Base-by-base conservation (phyloP, 92 coral and sea anemone species). In the Blastomussa wellsi region DNA sequence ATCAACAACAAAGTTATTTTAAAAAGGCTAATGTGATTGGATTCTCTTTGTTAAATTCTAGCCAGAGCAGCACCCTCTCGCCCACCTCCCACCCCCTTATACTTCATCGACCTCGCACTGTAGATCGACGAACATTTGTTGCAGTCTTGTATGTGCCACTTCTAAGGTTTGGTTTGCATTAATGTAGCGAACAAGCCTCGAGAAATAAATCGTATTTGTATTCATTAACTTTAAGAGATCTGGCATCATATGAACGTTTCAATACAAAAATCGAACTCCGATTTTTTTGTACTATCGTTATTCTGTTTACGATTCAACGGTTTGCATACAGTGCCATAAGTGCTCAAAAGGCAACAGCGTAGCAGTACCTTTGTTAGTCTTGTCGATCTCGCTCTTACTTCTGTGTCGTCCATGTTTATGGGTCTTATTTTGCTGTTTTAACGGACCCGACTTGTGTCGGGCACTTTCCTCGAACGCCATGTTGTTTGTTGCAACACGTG, bases 401-500 rank as follows among this genome's bases (percentile, higher is more conserved):
- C 95, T 89, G 78, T 96, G 99, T 69, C 95, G 87, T 10, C 99
- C 99, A 68, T 93, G 98, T 88, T 96, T 96, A 76, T 96, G 99
- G 37, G 94, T 87, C 80, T 96, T 96, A 90, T 96, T 96, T 77
- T 96, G 98, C 86, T 96, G 99, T 87, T 96, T 96, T 29, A 96
- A 84, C 0, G 99, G 99, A 5, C 99, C 99, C 37, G 98, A 85
- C 67, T 93, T 93, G 80, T 92, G 98, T 7, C 82, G 77, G 49
- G 51, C 83, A 26, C 38, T 83, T 64, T 90, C 91, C 77, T 94
- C 97, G 59, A 86, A 91, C 95, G 99, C 99, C 99, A 94, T 96
- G 71, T 94, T 94, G 95, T 51, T 90, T 77, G 47, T 85, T 87
- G 79, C 85, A 84, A 84, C 93, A 91, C 93, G 91, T 91, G 93